phyloP scores from a whole-genome alignment of 2,888 invertebrate genomes.

The Eilema griseolum region DNA sequence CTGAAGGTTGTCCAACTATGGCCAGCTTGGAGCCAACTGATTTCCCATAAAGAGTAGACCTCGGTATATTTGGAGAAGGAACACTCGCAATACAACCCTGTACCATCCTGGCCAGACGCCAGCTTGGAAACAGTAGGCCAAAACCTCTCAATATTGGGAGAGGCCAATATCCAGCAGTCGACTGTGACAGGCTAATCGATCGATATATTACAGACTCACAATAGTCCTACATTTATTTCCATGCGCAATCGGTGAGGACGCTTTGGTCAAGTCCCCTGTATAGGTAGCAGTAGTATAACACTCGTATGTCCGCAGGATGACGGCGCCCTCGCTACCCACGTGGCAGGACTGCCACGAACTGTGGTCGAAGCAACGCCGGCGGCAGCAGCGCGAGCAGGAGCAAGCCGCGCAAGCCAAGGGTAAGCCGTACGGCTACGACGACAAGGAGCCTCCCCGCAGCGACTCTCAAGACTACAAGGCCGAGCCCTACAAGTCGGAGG shows the following conservation, averaged over 20 bases:
- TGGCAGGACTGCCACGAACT: slow-evolving; percentile 99
- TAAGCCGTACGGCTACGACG: slow-evolving; percentile 60
- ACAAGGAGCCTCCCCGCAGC: slow-evolving; percentile 49
- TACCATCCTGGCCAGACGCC: no score
- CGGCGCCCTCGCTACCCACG: slow-evolving; percentile 94
- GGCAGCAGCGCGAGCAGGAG: slow-evolving; percentile 93
- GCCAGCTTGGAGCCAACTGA: no score
- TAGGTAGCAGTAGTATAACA: neutral
- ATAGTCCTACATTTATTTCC: neutral
- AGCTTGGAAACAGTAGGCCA: no score
- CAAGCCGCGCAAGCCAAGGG: slow-evolving; percentile 80
- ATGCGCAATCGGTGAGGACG: neutral
- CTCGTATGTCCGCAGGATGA: slow-evolving; percentile 88
- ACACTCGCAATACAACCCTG: no score
- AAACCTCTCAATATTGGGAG: no score
- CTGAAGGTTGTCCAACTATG: no score
- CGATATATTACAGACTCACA: neutral
- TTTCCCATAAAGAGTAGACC: no score
- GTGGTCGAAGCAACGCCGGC: slow-evolving; percentile 98
- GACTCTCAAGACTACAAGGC: slow-evolving; percentile 62
- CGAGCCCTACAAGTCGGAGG: slow-evolving; percentile 67
- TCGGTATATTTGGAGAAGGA: no score
- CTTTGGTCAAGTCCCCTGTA: neutral
- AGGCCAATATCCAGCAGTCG: no score
- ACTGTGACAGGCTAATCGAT: no score